Base-by-base conservation (phyloP, 2,888 invertebrate genomes). In the Phengaris alcon region DNA sequence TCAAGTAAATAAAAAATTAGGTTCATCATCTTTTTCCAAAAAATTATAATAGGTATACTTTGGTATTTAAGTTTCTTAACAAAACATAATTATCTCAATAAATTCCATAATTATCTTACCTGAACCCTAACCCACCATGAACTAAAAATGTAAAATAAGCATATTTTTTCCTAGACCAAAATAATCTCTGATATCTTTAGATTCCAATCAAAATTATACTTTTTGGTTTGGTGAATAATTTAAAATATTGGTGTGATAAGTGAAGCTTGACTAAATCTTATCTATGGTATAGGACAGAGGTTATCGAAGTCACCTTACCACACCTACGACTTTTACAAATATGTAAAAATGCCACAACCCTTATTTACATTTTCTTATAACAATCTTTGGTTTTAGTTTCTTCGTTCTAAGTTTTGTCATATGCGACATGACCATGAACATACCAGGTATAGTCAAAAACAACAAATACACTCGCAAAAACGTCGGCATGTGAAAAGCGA, bases 401-500 rank as follows among this genome's bases (percentile, higher is more conserved):
- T 95, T 95, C 52, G 94, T 94, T 74, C 98, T 94, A 7, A 95
- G 94, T 80, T 94, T 95, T 81, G 96, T 95, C 98, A 98, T 98
- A 82, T 98, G 96, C 2, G 94, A 95, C 96, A 98, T 97, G 77
- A 98, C 91, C 15, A 96, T 91, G 83, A 96, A 97, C 84, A 96
- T 94, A 2, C 95, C 96, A 0, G 98, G 97, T 80, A 97, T 94
- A 73, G 97, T 95, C 0, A 97, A 89, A 10, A 97, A 81, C 54
- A 98, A 88, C 13, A 98, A 88, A 87, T 98, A 98, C 1, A 97
- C 80, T 81, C 97, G 95, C 82, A 99, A 90, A 77, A 97, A 94
- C 0, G 95, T 94, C 0, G 98, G 97, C 92, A 98, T 96, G 85
- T 97, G 96, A 88, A 99, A 98, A 0, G 97, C 95, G 80, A 97